Base-by-base conservation (phyloP, 2,797 vertebrate species). In the Esox lucius region DNA sequence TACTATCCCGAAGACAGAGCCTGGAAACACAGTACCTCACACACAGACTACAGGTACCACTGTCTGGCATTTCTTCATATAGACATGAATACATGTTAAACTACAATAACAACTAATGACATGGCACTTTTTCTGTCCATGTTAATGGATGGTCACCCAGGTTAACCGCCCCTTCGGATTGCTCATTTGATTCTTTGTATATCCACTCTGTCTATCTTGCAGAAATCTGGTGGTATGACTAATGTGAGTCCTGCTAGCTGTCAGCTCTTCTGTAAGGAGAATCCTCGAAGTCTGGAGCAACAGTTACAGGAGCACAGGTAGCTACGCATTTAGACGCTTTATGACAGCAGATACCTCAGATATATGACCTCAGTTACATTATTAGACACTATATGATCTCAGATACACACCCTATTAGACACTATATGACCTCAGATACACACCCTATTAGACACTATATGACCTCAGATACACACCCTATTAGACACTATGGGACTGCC, bases 221-320 rank as follows among this genome's bases (percentile, higher is more conserved):
- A 94, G 94, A 95, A 97, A 90, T 93, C 95, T 51, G 87, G 86
- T 74, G 93, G 97, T 71, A 90, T 98, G 84, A 92, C 93, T 53
- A 94, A 71, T 95, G 56, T 59, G 56, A 97, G 93, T 89, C 96
- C 89, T 84, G 94, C 96, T 74, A 95, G 95, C 81, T 98, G 97
- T 87, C 97, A 96, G 82, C 93, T 98, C 46, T 99, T 96, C 88
- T 97, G 97, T 91, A 97, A 98, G 89, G 98, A 99, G 74, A 76
- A 91, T 17, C 98, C 96, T 22, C 93, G 97, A 85, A 98, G 96
- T 86, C 94, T 99, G 83, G 97, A 99, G 73, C 97, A 99, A 88
- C 98, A 99, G 90, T 92, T 99, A 67, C 97, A 98, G 89, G 96
- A 99, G 78, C 97, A 99, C 93, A 98, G 98, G 98, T 98, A 91